Percentiles rank a stretch among this genome's conserved stretches.
Conservation (phyloP, 2,888 invertebrate species). For the Bimastos eiseni region DNA sequence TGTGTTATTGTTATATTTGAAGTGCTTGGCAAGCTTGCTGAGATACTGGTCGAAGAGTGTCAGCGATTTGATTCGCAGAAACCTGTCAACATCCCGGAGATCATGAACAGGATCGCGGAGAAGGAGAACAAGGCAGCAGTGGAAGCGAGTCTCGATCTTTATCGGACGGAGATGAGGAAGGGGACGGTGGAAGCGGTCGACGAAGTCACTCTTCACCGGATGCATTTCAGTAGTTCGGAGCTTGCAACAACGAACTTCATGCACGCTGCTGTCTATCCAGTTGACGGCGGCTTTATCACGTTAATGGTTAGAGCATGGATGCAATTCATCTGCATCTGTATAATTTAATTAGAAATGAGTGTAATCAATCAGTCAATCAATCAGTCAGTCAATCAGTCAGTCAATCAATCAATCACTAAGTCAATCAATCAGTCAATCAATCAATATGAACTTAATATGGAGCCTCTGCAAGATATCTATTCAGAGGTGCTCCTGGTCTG, state of each 20-base stretch:
- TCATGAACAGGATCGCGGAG: neutral
- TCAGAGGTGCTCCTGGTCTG: too few relatives aligned
- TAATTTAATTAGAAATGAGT: too few relatives aligned
- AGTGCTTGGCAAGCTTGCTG: constrained; percentile 14
- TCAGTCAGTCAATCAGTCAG: too few relatives aligned
- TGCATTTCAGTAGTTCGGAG: neutral
- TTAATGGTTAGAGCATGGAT: neutral
- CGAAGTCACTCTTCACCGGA: neutral
- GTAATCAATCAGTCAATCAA: too few relatives aligned
- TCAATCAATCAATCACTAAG: too few relatives aligned
- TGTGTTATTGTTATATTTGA: neutral
- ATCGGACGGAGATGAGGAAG: neutral
- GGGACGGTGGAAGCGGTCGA: neutral
- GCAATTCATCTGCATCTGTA: too few relatives aligned
- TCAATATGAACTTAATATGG: too few relatives aligned
- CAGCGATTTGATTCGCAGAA: neutral
- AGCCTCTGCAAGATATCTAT: too few relatives aligned
- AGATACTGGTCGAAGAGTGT: neutral
- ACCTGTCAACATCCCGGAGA: neutral
- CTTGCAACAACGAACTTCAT: neutral
- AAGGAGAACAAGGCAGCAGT: neutral
- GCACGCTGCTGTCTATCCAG: neutral
- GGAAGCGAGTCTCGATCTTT: neutral
- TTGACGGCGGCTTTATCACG: neutral
- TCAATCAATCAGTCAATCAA: too few relatives aligned